Base-by-base conservation (phyloP, 2,113 vertebrate species). In the Colinus virginianus region DNA sequence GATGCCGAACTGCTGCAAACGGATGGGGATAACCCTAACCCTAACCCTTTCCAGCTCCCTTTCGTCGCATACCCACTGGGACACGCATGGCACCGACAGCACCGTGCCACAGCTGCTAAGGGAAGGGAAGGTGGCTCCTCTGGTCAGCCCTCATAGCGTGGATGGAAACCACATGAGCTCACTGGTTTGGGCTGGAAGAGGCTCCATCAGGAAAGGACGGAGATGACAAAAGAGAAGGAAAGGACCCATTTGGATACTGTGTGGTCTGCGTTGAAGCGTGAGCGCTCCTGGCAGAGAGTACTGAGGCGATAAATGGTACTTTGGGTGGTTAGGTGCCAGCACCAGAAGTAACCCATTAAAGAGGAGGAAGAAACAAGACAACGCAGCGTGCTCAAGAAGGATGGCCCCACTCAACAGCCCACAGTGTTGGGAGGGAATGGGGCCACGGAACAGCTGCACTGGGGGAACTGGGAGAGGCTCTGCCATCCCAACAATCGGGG, bases 401-500 rank as follows among this genome's bases (percentile, higher is more conserved):
- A 45, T 0, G 69, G 51, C 28, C 11, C 32, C 2, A 0, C 34
- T 11, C 7, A 5, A 20, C 53, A 21, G 55, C 42, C 9, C 26
- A 42, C 0, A 46, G 5, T 0, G 45, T 9, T 8, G 3, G 25
- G 7, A 1, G 36, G 68, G 69, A 28, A 28, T 7, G 4, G 61
- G 38, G 49, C 36, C 22, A 49, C 11, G 22, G 48, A 25, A 25
- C 48, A 25, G 48, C 48, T 12, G 48, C 48, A 49, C 48, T 49
- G 48, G 23, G 48, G 48, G 48, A 7, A 25, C 12, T 49, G 48
- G 48, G 48, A 19, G 51, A 9, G 81, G 34, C 19, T 13, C 2
- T 5, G 4, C 17, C 2, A 20, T 28, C 42, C 13, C 43, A 16
- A 8, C 0, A 5, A 40, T 5, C 4, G 7, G 1, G 36, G 43